A percentile compares a stretch with the other conserved stretches of the same genome.
These are phyloP conservation scores for Dasypolia templi DNA, from an alignment of 2,888 invertebrate genomes.

Conservation along the genomic window DNA sequence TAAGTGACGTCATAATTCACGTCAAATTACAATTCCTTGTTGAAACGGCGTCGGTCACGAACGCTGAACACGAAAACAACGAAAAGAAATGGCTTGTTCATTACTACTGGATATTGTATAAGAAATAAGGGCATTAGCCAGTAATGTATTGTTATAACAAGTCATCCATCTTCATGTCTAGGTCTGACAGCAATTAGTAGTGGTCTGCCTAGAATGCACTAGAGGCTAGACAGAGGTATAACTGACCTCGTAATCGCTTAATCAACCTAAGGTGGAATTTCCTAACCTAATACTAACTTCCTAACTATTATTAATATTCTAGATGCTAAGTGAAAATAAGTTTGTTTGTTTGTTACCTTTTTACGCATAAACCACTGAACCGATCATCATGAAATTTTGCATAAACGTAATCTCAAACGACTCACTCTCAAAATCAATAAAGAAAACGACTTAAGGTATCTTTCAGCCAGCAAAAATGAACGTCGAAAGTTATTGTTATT, in stretches of 20 bases:
- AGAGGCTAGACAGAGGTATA: neutral
- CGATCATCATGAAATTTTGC: too few species aligned
- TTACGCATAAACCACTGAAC: too few species aligned
- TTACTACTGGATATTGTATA: constrained; percentile 10
- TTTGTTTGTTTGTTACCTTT: too few species aligned
- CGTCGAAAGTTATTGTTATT: too few species aligned
- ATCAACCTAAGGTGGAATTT: neutral
- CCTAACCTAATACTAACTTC: too few species aligned
- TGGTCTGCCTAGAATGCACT: neutral
- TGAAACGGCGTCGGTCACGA: constrained; percentile 53
- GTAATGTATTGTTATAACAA: neutral
- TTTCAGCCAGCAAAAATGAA: too few species aligned
- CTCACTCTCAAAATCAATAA: too few species aligned
- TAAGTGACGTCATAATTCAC: constrained; percentile 57
- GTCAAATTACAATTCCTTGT: constrained; percentile 42
- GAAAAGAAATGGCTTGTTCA: constrained; percentile 35
- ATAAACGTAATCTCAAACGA: too few species aligned
- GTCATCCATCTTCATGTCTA: constrained; percentile 21
- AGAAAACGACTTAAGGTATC: too few species aligned
- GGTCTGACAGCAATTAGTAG: constrained; percentile 13
- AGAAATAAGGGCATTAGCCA: constrained; percentile 16
- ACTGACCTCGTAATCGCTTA: neutral
- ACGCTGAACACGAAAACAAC: constrained; percentile 22
- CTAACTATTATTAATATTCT: too few species aligned
- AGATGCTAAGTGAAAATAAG: too few species aligned